phyloP scores from a whole-genome alignment of 2,888 invertebrate species.

The Eumerus sabulonum region DNA sequence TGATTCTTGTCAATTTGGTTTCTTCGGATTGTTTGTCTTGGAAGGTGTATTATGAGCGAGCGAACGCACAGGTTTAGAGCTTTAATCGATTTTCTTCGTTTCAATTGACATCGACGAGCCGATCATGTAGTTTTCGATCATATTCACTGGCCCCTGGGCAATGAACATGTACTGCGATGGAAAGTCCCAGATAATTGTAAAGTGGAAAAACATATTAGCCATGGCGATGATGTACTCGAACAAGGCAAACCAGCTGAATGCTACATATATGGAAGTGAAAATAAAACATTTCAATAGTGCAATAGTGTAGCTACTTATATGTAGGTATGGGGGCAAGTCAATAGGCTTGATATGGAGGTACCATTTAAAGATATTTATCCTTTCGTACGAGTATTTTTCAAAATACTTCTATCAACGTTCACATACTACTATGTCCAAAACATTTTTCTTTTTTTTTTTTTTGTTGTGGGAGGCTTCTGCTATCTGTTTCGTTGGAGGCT shows the following conservation, averaged over 20 bases:
- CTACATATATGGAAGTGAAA: slow-evolving; percentile 79
- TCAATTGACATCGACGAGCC: slow-evolving; percentile 43
- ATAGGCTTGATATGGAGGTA: no score
- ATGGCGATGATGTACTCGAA: slow-evolving; percentile 95
- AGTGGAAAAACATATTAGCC: slow-evolving; percentile 95
- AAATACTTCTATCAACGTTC: no score
- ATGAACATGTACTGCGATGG: slow-evolving; percentile 89
- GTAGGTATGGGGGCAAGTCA: no score
- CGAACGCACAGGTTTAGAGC: slow-evolving; percentile 13
- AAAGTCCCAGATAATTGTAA: slow-evolving; percentile 92
- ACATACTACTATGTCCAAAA: no score
- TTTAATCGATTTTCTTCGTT: slow-evolving; percentile 59
- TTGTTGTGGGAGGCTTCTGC: no score
- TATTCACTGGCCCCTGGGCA: slow-evolving; percentile 81
- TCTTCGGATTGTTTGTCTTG: no score
- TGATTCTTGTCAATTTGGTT: no score
- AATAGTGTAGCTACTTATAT: no score
- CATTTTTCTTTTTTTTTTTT: no score
- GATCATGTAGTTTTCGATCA: slow-evolving; percentile 73
- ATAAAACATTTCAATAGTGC: background rate
- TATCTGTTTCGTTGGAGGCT: no score
- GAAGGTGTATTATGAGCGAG: slow-evolving; percentile 8
- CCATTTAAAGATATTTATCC: no score
- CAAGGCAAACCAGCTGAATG: slow-evolving; percentile 96
- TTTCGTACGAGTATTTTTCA: no score